phyloP scores from a whole-genome alignment of 2,113 vertebrate species.

The Notarius lentiginosus region DNA sequence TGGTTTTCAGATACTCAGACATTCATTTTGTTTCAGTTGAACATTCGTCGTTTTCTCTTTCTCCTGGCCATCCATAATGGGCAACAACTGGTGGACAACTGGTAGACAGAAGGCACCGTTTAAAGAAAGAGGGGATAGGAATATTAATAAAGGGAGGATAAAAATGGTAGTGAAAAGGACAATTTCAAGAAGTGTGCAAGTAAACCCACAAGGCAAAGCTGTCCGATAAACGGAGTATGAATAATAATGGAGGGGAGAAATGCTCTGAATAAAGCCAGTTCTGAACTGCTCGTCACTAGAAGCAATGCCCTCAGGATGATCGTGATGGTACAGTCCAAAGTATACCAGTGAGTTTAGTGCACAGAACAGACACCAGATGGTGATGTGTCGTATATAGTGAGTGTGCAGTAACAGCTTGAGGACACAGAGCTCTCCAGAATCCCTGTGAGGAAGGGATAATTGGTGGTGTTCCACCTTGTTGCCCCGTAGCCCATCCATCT shows the following conservation, averaged over 20 bases:
- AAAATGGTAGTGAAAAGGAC: neutral
- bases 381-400: slow-evolving; percentile 28
- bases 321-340: slow-evolving; percentile 18
- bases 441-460: slow-evolving; percentile 35
- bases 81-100: slow-evolving; percentile 38
- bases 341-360: slow-evolving; percentile 1
- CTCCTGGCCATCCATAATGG: slow-evolving; percentile 33
- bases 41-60: slow-evolving; percentile 45
- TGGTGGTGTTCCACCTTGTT: slow-evolving; percentile 35
- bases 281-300: neutral
- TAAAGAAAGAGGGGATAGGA: slow-evolving; percentile 3
- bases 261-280: slow-evolving; percentile 22
- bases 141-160: neutral
- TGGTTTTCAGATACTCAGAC: slow-evolving; percentile 50
- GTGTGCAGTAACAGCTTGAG: slow-evolving; percentile 32
- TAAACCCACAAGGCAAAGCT: slow-evolving; percentile 37
- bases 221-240: slow-evolving; percentile 13
- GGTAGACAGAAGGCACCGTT: slow-evolving; percentile 56
- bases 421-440: slow-evolving; percentile 29
- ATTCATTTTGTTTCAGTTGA: slow-evolving; percentile 48
- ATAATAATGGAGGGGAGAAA: slow-evolving; percentile 3
- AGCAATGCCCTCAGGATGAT: slow-evolving; percentile 6
- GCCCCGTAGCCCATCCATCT: neutral
- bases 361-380: slow-evolving; percentile 41
- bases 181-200: neutral